Evolutionary conservation across 2,888 invertebrate species (phyloP), one percentile per base, ranked within the genome.

Genomic region (Magallana nippona): DNA sequence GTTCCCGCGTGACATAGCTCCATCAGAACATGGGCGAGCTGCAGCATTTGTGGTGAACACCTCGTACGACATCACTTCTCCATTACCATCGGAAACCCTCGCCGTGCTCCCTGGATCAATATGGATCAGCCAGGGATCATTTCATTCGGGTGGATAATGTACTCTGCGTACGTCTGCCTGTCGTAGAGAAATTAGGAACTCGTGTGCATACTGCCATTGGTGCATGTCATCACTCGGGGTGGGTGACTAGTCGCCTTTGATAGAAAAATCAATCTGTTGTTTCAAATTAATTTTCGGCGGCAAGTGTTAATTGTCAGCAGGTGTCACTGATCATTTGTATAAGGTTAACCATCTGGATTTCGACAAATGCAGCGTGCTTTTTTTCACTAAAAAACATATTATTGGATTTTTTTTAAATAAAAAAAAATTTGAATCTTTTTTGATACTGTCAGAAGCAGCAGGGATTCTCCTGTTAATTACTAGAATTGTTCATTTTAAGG

Each of bases 111-210:
- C 44, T 44, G 44, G 71, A 71, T 71, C 71, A 71, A 71, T 71
- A 71, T 27, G 71, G 71, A 71, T 71, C 71, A 32, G 27, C 32
- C 71, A 71, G 71, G 71, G 71, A 71, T 71, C 71, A 27, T 27
- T 71, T 27, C 15, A 27, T 32, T 27, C 71, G 71, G 71, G 71
- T 71, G 71, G 22, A 71, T 44, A 71, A 15, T 44, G 44, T 44
- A 44, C 44, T 44, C 44, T 44, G 44, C 44, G 44, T 44, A 27
- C 27, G 32, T 71, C 32, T 71, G 22, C 22, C 71, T 71, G 71
- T 71, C 22, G 32, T 32, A 32, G 71, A 27, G 71, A 71, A 13
- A 27, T 27, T 71, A 15, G 13, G 22, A 32, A 44, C 44, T 44
- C 71, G 32, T 71, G 22, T 27, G 15, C 71, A 44, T 44, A 44